phyloP scores from a whole-genome alignment of 2,797 vertebrate species.

The Pantherophis vulpinus region DNA sequence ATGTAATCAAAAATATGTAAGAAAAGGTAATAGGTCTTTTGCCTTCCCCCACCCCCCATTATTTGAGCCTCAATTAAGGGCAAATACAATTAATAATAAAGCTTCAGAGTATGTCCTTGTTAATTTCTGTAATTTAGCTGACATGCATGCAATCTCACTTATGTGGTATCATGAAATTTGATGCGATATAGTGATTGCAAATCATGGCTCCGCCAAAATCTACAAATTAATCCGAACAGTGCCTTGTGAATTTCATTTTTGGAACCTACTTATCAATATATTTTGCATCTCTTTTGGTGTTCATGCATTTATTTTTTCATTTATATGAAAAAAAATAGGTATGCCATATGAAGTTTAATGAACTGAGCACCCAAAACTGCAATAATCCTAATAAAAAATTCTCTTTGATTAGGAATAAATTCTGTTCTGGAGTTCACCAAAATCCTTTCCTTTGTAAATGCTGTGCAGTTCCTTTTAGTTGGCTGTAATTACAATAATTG shows the following conservation, averaged over 20 bases:
- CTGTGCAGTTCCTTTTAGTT: conserved; percentile 60
- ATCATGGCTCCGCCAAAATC: not conserved
- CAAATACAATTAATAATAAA: not conserved
- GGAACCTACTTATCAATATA: not conserved
- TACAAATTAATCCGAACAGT: not conserved
- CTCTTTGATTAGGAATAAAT: conserved; percentile 37
- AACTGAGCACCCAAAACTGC: conserved; percentile 46
- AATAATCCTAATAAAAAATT: conserved; percentile 49
- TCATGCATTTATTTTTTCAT: conserved; percentile 1
- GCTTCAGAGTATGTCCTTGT: not conserved
- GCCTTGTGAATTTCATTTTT: not conserved
- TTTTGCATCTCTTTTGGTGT: conserved; percentile 21
- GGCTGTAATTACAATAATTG: conserved; percentile 72
- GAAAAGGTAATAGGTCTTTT: not conserved
- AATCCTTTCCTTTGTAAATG: conserved; percentile 62
- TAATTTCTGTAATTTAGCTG: not conserved
- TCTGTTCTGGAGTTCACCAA: conserved; percentile 60
- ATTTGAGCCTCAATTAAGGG: not conserved
- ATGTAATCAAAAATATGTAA: not conserved
- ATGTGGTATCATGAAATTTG: not conserved
- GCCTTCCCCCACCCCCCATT: too few species aligned
- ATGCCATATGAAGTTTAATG: conserved; percentile 34
- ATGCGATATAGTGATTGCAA: not conserved
- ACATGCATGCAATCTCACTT: not conserved
- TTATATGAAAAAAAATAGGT: conserved; percentile 13